Evolutionary conservation across 2,113 vertebrate species (phyloP).

Genomic region (Ictalurus furcatus): DNA sequence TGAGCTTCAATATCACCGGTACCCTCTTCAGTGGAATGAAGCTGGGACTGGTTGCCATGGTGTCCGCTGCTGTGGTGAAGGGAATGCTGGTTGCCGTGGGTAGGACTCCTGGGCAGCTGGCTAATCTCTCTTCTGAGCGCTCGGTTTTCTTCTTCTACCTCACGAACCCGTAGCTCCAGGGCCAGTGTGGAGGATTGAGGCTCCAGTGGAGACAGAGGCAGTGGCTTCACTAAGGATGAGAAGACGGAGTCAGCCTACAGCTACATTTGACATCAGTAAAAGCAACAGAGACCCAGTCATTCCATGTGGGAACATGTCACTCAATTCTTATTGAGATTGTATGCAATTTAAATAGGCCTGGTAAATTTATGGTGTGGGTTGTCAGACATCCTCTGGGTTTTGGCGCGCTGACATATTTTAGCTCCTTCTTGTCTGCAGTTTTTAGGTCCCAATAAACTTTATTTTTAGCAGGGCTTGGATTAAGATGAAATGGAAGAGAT

Average conservation of each 20-base stretch:
- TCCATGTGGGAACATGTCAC: not conserved
- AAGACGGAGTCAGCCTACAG: not conserved
- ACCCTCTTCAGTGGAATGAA: conserved; percentile 92
- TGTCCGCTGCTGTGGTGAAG: conserved; percentile 52
- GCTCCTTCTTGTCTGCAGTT: not conserved
- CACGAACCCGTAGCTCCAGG: conserved; percentile 87
- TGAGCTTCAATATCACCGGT: conserved; percentile 91
- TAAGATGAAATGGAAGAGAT: not conserved
- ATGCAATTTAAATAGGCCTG: not conserved
- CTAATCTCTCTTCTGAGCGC: conserved; percentile 87
- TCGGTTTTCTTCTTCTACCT: conserved; percentile 93
- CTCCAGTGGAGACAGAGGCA: conserved; percentile 86
- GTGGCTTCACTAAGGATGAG: conserved; percentile 83
- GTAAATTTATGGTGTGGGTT: not conserved
- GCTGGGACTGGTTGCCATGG: conserved; percentile 81
- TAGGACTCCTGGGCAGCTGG: conserved; percentile 72
- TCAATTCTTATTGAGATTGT: not conserved
- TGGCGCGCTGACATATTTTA: not conserved
- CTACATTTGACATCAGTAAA: not conserved
- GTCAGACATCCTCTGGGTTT: not conserved
- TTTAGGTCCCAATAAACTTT: not conserved
- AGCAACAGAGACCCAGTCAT: not conserved
- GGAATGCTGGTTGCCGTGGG: conserved; percentile 53
- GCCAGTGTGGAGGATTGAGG: conserved; percentile 81
- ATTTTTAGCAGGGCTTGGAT: not conserved